Evolutionary conservation across 1,140 invertebrate species (phyloP), one percentile per base, ranked within the genome.

Genomic region (Drosophila sechellia): DNA sequence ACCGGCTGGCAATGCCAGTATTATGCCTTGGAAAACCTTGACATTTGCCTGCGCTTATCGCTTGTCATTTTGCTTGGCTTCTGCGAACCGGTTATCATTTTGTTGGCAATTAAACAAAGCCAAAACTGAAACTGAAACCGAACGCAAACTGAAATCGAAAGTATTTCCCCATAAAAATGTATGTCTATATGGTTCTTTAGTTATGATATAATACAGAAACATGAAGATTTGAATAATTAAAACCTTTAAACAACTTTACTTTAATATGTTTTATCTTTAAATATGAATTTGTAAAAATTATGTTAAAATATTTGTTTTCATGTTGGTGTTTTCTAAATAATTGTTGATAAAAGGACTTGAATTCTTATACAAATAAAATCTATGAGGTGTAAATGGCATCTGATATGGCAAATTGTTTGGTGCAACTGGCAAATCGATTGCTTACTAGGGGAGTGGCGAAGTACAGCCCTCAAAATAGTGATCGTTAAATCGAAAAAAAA

Each of bases 71-170:
- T 77, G 75, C 48, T 78, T 58, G 10, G 49, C 15, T 52, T 57
- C 39, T 43, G 27, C 53, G 52, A 76, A 79, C 77, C 77, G 77
- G 77, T 80, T 74, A 46, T 48, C 74, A 77, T 64, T 59, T 64
- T 48, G 58, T 58, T 80, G 64, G 71, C 64, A 83, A 78, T 81
- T 74, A 81, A 81, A 73, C 79, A 81, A 64, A 64, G 20, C n/a
- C 43, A 20, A 63, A 69, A 35, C 10, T 34, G 15, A 50, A 75
- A 53, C 59, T 11, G 2, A 76, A 65, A 48, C 6, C 22, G 8
- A 43, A 64, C 5, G 22, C 42, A 15, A 73, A 52, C 43, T 37
- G 37, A 45, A 59, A 54, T 12, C 43, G 50, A 52, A 40, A 60
- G 6, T 6, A 31, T 31, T 31, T 31, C 31, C 31, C 8, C 31